A percentile compares a stretch with the other conserved stretches of the same genome.
Conservation (phyloP, 2,797 vertebrate genomes). For the Erpetoichthys calabaricus region DNA sequence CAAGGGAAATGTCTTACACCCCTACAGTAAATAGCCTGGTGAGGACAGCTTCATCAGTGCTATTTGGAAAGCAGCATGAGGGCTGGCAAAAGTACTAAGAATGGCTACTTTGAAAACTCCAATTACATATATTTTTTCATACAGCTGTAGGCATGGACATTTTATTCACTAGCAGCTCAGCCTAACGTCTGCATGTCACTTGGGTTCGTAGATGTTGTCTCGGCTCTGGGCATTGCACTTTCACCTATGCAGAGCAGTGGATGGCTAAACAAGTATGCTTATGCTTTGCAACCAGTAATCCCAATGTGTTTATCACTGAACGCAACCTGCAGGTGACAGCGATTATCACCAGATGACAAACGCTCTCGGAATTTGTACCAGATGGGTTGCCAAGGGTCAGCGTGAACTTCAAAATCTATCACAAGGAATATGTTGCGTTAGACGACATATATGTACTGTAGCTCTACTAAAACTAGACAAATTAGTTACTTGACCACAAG, state of each 20-base stretch:
- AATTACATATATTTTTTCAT: too few relatives aligned
- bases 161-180: too few relatives aligned
- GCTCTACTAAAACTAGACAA: slow-evolving; percentile 23
- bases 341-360: slow-evolving; percentile 80
- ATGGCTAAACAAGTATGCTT: slow-evolving; percentile 32
- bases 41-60: background rate
- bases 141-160: too few relatives aligned
- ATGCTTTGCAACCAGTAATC: slow-evolving; percentile 30
- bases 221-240: background rate
- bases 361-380: slow-evolving; percentile 62
- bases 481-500: slow-evolving; percentile 28
- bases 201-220: too few relatives aligned
- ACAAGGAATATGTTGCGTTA: slow-evolving; percentile 29
- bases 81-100: too few relatives aligned
- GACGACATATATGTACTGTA: slow-evolving; percentile 24
- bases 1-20: background rate
- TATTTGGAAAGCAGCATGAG: background rate
- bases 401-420: slow-evolving; percentile 35
- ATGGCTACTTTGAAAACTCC: too few relatives aligned
- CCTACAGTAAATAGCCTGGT: background rate
- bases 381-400: slow-evolving; percentile 70
- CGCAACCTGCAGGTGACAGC: slow-evolving; percentile 75
- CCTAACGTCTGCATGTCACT: too few relatives aligned
- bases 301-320: slow-evolving; percentile 48
- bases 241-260: slow-evolving; percentile 1